Evolutionary conservation across 2,888 invertebrate species (phyloP).

Genomic region (Venusia cambrica): DNA sequence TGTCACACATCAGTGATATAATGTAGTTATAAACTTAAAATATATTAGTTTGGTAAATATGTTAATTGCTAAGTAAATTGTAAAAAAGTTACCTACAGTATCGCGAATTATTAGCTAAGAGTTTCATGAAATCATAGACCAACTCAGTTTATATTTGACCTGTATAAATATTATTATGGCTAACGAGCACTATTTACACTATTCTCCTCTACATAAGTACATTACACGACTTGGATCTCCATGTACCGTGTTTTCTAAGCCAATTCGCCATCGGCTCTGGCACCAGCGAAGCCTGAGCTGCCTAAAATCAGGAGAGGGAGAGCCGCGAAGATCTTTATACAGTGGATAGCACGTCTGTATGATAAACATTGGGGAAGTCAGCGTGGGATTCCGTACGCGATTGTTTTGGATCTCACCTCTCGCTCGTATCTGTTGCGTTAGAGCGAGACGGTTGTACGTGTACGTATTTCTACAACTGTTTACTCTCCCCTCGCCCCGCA

Average conservation of each 20-base stretch:
- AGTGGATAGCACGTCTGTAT: slow-evolving; percentile 34
- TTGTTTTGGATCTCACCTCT: slow-evolving; percentile 13
- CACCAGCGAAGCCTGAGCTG: slow-evolving; percentile 19
- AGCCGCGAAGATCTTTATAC: slow-evolving; percentile 23
- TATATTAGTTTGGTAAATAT: no score
- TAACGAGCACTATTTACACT: no score
- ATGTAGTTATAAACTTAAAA: no score
- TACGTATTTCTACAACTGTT: slow-evolving; percentile 45
- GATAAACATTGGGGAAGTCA: slow-evolving; percentile 51
- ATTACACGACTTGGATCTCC: slow-evolving; percentile 2
- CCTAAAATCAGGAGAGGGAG: slow-evolving; percentile 10
- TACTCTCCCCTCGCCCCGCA: slow-evolving; percentile 39
- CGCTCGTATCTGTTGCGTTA: slow-evolving; percentile 10
- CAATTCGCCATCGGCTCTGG: slow-evolving; percentile 9
- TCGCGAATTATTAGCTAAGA: no score
- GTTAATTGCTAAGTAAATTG: no score
- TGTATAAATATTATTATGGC: no score
- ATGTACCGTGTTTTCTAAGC: slow-evolving; percentile 17
- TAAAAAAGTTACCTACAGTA: no score
- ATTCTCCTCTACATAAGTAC: no score
- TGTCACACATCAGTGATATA: no score
- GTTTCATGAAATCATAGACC: no score
- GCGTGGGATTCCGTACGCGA: slow-evolving; percentile 47
- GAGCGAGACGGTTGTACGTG: slow-evolving; percentile 19
- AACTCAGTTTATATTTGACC: no score